Evolutionary conservation across 2,888 invertebrate genomes (phyloP), one percentile per base, ranked within the genome.

Genomic region (Thymelicus lineola): DNA sequence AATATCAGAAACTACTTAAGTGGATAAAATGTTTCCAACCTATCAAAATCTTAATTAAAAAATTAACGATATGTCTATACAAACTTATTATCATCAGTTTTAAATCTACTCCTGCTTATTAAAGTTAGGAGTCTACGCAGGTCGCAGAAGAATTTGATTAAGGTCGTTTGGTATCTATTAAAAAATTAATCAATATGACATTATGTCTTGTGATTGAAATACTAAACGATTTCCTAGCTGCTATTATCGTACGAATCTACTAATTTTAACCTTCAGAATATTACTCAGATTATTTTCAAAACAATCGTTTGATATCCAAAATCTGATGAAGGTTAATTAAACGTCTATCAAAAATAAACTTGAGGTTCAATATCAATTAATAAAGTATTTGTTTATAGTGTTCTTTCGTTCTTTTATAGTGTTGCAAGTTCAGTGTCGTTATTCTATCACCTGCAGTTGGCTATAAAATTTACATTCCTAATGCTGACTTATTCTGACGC

Each of bases 401-500:
- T n/a, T n/a, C n/a, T n/a, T n/a, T n/a, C n/a, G n/a, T n/a, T n/a
- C n/a, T n/a, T n/a, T n/a, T 42, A 12, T 42, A 14, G 5, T 28
- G 28, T 20, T 28, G 55, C 20, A 28, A 28, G 57, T 57, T 57
- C 28, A 57, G 35, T 57, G 57, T 57, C 7, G 36, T 57, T 35
- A 20, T 35, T 57, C 7, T 57, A 57, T 7, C 55, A 55, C 7
- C 35, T 58, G 38, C 7, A 55, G n/a, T 7, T 35, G 6, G 14
- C n/a, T 35, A 57, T 57, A 57, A 57, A 35, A 57, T 57, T 15
- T 15, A 58, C 58, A 58, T 58, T 58, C 58, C 58, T 14, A 28
- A 62, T 62, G 57, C 36, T 62, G 57, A 15, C 57, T 57, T 61
- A 36, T 70, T 71, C 65, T 79, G 74, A 76, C 73, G 76, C 79